Conservation (phyloP, 2,797 vertebrate species). For the Myripristis murdjan region DNA sequence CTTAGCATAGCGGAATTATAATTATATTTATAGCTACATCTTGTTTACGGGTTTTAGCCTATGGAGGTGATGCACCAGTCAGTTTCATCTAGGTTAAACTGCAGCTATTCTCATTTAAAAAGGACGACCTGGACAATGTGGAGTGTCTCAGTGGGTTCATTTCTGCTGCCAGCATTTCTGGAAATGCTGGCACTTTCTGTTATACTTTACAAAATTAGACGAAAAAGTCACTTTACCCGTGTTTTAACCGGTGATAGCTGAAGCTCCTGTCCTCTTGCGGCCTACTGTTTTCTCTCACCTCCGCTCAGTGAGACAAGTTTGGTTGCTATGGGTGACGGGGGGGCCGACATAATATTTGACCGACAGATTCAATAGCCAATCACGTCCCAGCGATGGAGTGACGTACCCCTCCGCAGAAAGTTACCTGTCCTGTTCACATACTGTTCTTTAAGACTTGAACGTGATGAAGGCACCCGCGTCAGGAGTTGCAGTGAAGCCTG, state of each 20-base stretch:
- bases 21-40: too few species aligned
- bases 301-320: constrained; percentile 26
- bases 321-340: constrained; percentile 77
- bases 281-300: not conserved
- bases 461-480: not conserved
- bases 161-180: too few species aligned
- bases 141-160: too few species aligned
- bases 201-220: too few species aligned
- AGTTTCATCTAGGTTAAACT: too few species aligned
- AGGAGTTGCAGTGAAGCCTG: not conserved
- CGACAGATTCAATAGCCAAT: constrained; percentile 61
- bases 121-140: too few species aligned
- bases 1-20: too few species aligned
- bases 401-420: not conserved
- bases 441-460: not conserved
- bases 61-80: too few species aligned
- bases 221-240: too few species aligned
- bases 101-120: too few species aligned
- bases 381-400: not conserved
- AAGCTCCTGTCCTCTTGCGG: not conserved
- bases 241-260: constrained; percentile 6
- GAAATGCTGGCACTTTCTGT: too few species aligned
- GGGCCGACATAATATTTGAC: not conserved
- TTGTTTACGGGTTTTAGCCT: too few species aligned
- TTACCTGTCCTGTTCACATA: constrained; percentile 1